Conservation (phyloP, 2,797 vertebrate species). For the Dipus sagitta region DNA sequence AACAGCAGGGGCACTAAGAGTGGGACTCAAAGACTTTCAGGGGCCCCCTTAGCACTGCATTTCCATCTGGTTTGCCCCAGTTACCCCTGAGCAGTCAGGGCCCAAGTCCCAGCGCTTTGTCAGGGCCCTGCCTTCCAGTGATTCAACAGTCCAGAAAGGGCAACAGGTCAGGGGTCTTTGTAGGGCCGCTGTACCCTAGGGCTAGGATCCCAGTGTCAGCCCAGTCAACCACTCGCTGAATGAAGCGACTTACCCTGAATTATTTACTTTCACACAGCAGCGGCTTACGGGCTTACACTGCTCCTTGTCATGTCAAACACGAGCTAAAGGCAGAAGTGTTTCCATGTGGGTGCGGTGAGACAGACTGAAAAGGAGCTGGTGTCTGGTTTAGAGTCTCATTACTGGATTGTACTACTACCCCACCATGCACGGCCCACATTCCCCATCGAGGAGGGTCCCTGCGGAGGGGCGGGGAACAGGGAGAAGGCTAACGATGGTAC, state of each 20-base stretch:
- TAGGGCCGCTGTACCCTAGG: background rate
- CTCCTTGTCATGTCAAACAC: background rate
- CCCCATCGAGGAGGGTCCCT: too few relatives aligned
- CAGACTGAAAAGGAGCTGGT: background rate
- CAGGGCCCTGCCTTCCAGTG: background rate
- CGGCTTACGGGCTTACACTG: background rate
- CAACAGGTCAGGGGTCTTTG: background rate
- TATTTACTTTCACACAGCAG: background rate
- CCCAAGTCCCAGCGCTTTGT: background rate
- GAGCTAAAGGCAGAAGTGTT: background rate
- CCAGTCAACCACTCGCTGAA: rapidly evolving
- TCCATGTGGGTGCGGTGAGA: rapidly evolving
- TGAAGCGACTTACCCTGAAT: background rate
- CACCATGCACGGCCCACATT: too few relatives aligned
- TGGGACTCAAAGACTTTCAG: background rate
- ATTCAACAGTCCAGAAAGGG: background rate
- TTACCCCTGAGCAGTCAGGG: background rate
- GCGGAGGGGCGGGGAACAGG: too few relatives aligned
- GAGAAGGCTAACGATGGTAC: too few relatives aligned
- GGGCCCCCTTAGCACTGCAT: background rate
- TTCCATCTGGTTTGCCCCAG: background rate
- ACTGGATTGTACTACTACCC: background rate
- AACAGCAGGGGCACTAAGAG: background rate
- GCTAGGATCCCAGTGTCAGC: background rate
- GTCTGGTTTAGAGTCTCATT: background rate